phyloP scores from a whole-genome alignment of 2,888 invertebrate species.

The Drosophila engyochracea region DNA sequence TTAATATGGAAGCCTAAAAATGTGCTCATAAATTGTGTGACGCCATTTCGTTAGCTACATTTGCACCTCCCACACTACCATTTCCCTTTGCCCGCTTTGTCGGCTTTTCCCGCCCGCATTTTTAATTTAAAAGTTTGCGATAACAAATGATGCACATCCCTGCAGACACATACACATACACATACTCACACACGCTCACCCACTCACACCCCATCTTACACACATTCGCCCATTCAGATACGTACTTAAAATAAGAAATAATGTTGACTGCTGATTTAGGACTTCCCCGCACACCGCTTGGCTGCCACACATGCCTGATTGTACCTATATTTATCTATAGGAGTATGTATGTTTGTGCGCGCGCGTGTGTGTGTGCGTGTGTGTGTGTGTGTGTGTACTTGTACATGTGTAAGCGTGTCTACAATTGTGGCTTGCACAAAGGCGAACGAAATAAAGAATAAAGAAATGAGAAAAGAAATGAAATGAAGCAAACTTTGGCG shows the following conservation, averaged over 20 bases:
- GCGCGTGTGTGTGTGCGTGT: constrained; percentile 14
- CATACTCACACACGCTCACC: constrained; percentile 3
- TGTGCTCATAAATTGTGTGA: constrained; percentile 64
- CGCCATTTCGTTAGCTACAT: constrained; percentile 38
- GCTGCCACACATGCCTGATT: constrained; percentile 8
- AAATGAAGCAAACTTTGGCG: constrained; percentile 72
- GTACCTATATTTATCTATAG: constrained; percentile 33
- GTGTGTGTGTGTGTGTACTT: constrained; percentile 21
- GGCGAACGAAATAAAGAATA: constrained; percentile 58
- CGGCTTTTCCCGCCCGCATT: constrained; percentile 43
- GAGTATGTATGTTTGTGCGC: constrained; percentile 22
- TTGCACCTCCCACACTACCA: not conserved
- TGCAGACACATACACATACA: constrained; percentile 20
- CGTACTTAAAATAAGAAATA: constrained; percentile 74
- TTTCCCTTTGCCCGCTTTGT: constrained; percentile 5
- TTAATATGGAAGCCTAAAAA: constrained; percentile 65
- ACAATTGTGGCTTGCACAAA: constrained; percentile 36
- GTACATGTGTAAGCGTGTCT: constrained; percentile 33
- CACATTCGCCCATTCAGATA: constrained; percentile 42
- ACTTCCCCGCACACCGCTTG: constrained; percentile 33
- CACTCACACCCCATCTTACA: not conserved
- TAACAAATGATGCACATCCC: constrained; percentile 80
- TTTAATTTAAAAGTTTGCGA: constrained; percentile 82
- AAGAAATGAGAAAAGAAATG: constrained; percentile 54
- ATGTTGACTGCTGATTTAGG: constrained; percentile 78